A percentile compares a stretch with the other conserved stretches of the same genome.
These are phyloP conservation scores for Zaprionus ghesquierei DNA, from an alignment of 1,140 invertebrate genomes.

Conservation along the genomic window DNA sequence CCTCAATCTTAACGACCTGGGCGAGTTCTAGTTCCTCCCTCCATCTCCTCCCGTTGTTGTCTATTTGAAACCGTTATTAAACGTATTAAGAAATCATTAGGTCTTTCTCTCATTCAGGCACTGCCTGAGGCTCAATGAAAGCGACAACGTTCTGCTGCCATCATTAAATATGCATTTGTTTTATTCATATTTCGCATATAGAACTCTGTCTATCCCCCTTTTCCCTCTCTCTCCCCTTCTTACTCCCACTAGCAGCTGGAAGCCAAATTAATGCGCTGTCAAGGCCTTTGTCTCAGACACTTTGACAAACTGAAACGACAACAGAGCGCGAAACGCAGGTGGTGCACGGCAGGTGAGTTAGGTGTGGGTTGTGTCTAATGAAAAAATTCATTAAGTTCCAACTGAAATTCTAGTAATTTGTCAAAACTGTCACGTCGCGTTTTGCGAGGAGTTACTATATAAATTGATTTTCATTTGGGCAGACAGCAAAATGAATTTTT, in stretches of 20 bases:
- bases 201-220: not conserved
- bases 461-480: not conserved
- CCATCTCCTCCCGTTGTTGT: not conserved
- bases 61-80: slow-evolving; percentile 56
- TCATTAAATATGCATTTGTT: slow-evolving; percentile 74
- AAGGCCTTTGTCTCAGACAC: slow-evolving; percentile 31
- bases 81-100: slow-evolving; percentile 74
- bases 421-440: not conserved
- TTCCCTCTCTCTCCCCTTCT: too few species aligned
- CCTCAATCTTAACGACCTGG: slow-evolving; percentile 48
- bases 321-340: slow-evolving; percentile 28
- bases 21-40: not conserved
- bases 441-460: not conserved
- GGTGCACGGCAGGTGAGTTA: not conserved
- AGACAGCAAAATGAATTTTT: not conserved
- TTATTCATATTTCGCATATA: slow-evolving; percentile 47
- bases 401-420: slow-evolving; percentile 3
- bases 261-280: slow-evolving; percentile 37
- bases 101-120: slow-evolving; percentile 10
- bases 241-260: not conserved
- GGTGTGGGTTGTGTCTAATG: not conserved
- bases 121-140: not conserved
- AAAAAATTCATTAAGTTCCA: slow-evolving; percentile 18
- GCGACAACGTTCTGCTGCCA: slow-evolving; percentile 11
- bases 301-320: slow-evolving; percentile 15